phyloP scores from a whole-genome alignment of 2,113 vertebrate genomes.

The Tetraodon nigroviridis region DNA sequence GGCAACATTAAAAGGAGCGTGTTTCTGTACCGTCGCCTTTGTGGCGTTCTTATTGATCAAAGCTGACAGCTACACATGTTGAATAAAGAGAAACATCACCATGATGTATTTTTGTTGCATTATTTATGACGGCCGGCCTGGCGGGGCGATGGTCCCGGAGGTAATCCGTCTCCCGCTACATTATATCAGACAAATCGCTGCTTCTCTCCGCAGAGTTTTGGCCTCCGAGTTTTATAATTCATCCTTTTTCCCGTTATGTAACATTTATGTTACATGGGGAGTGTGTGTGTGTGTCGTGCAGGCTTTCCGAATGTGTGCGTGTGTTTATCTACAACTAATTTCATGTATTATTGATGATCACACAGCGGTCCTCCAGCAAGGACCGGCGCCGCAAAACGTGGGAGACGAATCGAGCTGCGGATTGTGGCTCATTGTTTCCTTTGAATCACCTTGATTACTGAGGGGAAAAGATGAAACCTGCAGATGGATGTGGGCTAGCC shows the following conservation, averaged over 20 bases:
- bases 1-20: conserved; percentile 3
- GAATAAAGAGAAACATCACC: conserved; percentile 68
- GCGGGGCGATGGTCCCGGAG: conserved; percentile 58
- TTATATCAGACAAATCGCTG: conserved; percentile 63
- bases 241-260: conserved; percentile 52
- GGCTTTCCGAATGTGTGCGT: conserved; percentile 3
- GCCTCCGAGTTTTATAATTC: conserved; percentile 47
- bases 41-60: conserved; percentile 70
- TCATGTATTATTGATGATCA: conserved; percentile 43
- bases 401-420: background rate
- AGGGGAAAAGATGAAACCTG: conserved; percentile 1
- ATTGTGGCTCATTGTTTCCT: conserved; percentile 7
- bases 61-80: conserved; percentile 76
- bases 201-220: conserved; percentile 50
- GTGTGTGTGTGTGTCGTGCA: background rate
- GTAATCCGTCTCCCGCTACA: conserved; percentile 67
- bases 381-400: background rate
- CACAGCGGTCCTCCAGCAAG: background rate
- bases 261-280: conserved; percentile 50
- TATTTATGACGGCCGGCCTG: conserved; percentile 67
- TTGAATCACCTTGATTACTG: conserved; percentile 1
- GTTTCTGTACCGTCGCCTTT: conserved; percentile 52
- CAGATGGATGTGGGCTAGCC: background rate
- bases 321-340: conserved; percentile 21
- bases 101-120: conserved; percentile 73